These are phyloP conservation scores for Nephrotoma appendiculata DNA, from an alignment of 2,888 invertebrate genomes.

Conservation along the genomic window DNA sequence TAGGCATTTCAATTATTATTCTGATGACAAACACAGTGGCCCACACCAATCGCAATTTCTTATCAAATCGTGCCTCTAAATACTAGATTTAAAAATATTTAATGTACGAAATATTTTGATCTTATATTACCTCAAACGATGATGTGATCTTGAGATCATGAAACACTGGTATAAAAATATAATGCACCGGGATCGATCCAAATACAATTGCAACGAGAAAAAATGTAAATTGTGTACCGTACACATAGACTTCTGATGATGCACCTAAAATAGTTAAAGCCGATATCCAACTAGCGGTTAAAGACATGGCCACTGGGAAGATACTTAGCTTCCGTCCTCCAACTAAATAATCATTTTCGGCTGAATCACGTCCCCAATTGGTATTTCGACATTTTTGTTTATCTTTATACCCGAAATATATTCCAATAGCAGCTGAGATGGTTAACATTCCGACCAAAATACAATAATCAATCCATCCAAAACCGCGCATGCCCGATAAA, in stretches of 20 bases:
- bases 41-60: no score
- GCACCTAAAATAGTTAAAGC: neutral
- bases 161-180: neutral
- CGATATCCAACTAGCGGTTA: conserved; percentile 45
- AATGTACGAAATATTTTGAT: no score
- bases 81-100: no score
- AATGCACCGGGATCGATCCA: neutral
- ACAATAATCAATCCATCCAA: neutral
- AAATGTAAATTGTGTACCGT: neutral
- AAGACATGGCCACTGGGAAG: conserved; percentile 54
- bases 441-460: neutral
- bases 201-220: neutral
- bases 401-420: neutral
- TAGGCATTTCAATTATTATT: no score
- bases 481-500: neutral
- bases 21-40: no score
- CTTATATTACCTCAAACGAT: neutral
- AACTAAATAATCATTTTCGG: conserved; percentile 45
- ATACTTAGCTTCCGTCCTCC: conserved; percentile 51
- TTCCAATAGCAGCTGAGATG: neutral
- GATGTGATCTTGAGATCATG: neutral
- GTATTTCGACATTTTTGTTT: neutral
- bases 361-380: neutral
- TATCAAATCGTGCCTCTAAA: no score
- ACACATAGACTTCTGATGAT: neutral